Conservation (phyloP, 2,797 vertebrate species). For the Meda fulgida region DNA sequence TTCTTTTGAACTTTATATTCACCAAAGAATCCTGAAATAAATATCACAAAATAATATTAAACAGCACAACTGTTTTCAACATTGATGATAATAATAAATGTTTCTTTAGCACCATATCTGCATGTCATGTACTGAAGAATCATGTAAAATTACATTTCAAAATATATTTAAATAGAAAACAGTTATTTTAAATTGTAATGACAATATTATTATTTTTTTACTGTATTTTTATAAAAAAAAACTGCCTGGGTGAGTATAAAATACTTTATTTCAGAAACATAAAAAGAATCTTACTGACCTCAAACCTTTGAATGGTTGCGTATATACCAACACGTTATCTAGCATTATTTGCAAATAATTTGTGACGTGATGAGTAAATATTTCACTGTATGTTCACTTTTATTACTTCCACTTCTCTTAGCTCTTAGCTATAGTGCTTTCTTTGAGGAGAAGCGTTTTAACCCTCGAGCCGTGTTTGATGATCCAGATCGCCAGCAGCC, state of each 20-base stretch:
- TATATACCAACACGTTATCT: background rate
- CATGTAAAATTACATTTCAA: background rate
- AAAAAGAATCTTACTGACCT: background rate
- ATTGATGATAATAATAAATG: background rate
- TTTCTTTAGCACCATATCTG: background rate
- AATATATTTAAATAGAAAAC: background rate
- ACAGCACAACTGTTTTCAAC: background rate
- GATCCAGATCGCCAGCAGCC: slow-evolving; percentile 77
- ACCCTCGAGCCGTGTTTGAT: slow-evolving; percentile 89
- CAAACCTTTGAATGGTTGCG: background rate
- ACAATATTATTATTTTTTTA: background rate
- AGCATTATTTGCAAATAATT: background rate
- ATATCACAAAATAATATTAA: background rate
- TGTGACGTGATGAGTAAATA: background rate
- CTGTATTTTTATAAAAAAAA: background rate
- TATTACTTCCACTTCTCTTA: slow-evolving; percentile 48
- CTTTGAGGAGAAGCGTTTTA: slow-evolving; percentile 91
- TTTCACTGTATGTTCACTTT: background rate
- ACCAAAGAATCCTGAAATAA: background rate
- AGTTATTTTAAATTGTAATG: background rate
- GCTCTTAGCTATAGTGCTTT: slow-evolving; percentile 84
- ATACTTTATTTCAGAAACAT: background rate
- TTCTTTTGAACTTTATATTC: background rate
- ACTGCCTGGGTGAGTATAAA: background rate
- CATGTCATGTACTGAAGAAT: background rate